Evolutionary conservation across 2,888 invertebrate species (phyloP), one percentile per base, ranked within the genome.

Genomic region (Sinelater perroti): DNA sequence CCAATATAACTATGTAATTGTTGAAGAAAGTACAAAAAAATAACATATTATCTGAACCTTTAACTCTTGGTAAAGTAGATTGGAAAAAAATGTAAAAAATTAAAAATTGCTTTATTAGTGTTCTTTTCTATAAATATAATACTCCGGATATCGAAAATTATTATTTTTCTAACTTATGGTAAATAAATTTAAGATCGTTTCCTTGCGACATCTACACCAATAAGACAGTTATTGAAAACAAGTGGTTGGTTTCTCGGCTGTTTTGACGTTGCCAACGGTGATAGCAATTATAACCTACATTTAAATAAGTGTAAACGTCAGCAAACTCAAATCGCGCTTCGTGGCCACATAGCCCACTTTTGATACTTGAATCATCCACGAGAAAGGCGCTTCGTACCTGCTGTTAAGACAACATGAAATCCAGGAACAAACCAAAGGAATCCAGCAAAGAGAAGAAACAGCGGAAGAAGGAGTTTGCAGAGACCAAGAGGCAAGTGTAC

Each of bases 371-470:
- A 30, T 4, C 13, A 10, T 30, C 13, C 13, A 11, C 10, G 6
- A 30, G 10, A 2, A 4, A 30, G 3, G 5, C 30, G 3, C 30
- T 10, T 28, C 10, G 5, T 5, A 28, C 10, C 5, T 28, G 28
- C n/a, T 28, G 28, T n/a, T 8, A 40, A 30, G 17, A 11, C 56
- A 82, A 68, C 64, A 93, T 93, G 92, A 85, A 91, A 74, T 78
- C 90, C 30, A 92, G 91, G 73, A 91, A 91, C 44, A 87, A 87
- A 73, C 86, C 87, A 36, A 93, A 93, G 79, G 92, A 93, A 80
- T 89, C 89, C 0, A 88, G 88, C 7, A 88, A 87, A 74, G 93
- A 93, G 77, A 91, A 90, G 74, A 88, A 89, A 69, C 91, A 93
- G 71, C 85, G 94, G 24, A 91, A 90, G 79, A 87, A 90, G 77